phyloP scores from a whole-genome alignment of 2,888 invertebrate species.

The Pristionchus maxplancki region DNA sequence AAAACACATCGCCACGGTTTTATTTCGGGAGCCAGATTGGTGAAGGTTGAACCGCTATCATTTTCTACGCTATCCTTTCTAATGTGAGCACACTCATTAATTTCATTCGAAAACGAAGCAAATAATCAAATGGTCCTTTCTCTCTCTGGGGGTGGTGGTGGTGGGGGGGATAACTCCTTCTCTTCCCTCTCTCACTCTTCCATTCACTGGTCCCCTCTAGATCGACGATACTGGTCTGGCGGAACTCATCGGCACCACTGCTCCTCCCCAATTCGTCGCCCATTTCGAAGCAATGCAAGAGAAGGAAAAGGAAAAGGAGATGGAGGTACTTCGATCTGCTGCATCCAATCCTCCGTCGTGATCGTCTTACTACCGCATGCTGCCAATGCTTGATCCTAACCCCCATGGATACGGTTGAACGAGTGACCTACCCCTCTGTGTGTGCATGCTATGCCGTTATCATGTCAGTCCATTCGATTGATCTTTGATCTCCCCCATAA shows the following conservation, averaged over 20 bases:
- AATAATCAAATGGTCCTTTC: not conserved
- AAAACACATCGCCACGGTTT: not conserved
- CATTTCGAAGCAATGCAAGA: constrained; percentile 54
- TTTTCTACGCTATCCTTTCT: constrained; percentile 34
- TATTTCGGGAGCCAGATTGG: constrained; percentile 13
- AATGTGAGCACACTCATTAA: not conserved
- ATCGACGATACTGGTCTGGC: constrained; percentile 74
- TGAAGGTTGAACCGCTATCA: not conserved
- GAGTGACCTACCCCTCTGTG: not conserved
- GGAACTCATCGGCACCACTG: constrained; percentile 69
- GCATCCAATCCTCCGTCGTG: not conserved
- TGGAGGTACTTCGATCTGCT: constrained; percentile 3
- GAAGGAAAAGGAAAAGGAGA: constrained; percentile 46
- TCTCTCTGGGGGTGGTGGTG: not conserved
- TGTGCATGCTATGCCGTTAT: constrained; percentile 9
- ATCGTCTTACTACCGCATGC: not conserved
- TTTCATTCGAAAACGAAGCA: constrained; percentile 1
- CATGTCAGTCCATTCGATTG: not conserved
- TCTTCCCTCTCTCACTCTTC: constrained; percentile 43
- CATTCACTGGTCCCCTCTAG: constrained; percentile 58
- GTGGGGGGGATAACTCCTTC: not conserved
- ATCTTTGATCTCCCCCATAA: too few species aligned
- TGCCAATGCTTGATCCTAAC: not conserved
- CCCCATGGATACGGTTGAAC: not conserved
- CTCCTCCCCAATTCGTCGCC: constrained; percentile 53